Base-by-base conservation (phyloP, 2,888 invertebrate species). In the Melolontha melolontha region DNA sequence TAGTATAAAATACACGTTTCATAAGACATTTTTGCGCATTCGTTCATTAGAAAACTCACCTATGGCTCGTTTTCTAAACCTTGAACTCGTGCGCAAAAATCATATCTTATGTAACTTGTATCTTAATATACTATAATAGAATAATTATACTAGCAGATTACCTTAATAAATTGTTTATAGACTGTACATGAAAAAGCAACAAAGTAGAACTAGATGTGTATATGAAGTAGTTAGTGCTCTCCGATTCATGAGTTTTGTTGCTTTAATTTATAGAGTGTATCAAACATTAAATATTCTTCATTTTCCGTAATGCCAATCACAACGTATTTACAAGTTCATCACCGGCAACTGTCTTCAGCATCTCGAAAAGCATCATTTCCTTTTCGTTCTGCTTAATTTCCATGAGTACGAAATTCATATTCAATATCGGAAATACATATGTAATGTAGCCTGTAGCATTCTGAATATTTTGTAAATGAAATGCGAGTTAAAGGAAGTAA, bases 351-450 rank as follows among this genome's bases (percentile, higher is more conserved):
- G 42, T 42, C 41, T 8, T 41, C 27, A n/a, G 57, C 42, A 27
- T 12, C 57, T 42, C 42, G 44, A 44, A 29, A 22, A 44, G 27
- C 17, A 27, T 12, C 40, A 44, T 12, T 59, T 29, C 59, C 27
- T 59, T 47, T 59, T 59, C 59, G 44, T 59, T 42, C 44, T 44
- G 44, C 44, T 44, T 59, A 59, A 59, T 44, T 59, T 59, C 59
- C 59, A 44, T 27, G 5, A 5, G 59, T 29, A 27, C 44, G 27
- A 44, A 59, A 29, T 29, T 44, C n/a, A 44, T n/a, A 42, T 59
- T 59, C 44, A 42, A 59, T 44, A 6, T 29, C 29, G 7, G 12
- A 34, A 34, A 10, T 34, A 34, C 34, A 34, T 34, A 34, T 44
- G 42, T 44, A 59, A 29, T 29, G 44, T 27, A 27, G 16, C 27